Percentiles rank a stretch among this genome's conserved stretches.
Evolutionary conservation across 2,888 invertebrate species (phyloP).

Genomic region (Portevinia maculata): DNA sequence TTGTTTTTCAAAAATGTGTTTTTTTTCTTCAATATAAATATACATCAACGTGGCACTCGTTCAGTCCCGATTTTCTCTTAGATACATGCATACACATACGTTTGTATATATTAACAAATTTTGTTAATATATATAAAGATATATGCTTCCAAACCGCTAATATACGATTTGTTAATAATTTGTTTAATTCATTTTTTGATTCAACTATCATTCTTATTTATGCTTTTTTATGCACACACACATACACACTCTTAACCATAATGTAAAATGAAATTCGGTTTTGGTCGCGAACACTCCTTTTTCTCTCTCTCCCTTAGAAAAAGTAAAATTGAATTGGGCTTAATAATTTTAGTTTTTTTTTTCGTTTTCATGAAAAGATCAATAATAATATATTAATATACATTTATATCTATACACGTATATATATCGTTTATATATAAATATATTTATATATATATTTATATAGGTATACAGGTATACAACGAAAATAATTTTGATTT

Average conservation of each 20-base stretch:
- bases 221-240: constrained; percentile 26
- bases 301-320: constrained; percentile 65
- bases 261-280: constrained; percentile 72
- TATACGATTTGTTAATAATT: constrained; percentile 23
- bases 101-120: constrained; percentile 26
- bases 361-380: constrained; percentile 33
- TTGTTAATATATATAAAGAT: constrained; percentile 14
- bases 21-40: constrained; percentile 30
- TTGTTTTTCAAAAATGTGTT: constrained; percentile 21
- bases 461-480: constrained; percentile 32
- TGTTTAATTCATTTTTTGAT: constrained; percentile 13
- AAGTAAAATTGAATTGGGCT: constrained; percentile 47
- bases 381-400: constrained; percentile 52
- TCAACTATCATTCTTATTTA: constrained; percentile 46
- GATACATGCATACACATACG: constrained; percentile 34
- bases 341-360: constrained; percentile 14
- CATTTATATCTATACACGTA: constrained; percentile 60
- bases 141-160: constrained; percentile 22
- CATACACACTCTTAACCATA: constrained; percentile 61
- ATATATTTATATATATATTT: constrained; percentile 44
- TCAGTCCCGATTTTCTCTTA: constrained; percentile 60
- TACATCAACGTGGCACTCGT: constrained; percentile 68
- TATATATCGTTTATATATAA: constrained; percentile 40
- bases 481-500: constrained; percentile 52
- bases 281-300: constrained; percentile 72